These are phyloP conservation scores for Sebastes glaucus DNA, from an alignment of 2,797 vertebrate genomes.

Conservation along the genomic window DNA sequence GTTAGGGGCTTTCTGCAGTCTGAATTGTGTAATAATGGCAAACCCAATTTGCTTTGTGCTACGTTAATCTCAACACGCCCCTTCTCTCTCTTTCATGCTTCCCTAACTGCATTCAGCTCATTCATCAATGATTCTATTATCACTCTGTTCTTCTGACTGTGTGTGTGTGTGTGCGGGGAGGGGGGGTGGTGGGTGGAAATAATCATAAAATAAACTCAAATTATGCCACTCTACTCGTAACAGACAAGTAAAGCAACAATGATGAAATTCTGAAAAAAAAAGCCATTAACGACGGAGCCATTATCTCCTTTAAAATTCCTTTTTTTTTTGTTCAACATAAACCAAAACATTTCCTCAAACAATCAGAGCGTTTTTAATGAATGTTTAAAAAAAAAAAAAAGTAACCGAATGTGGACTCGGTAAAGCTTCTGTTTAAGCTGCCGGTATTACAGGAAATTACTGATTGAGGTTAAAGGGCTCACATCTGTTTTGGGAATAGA, in stretches of 20 bases:
- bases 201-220: conserved; percentile 65
- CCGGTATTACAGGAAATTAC: conserved; percentile 27
- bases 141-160: conserved; percentile 57
- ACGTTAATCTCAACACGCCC: conserved; percentile 80
- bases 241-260: conserved; percentile 58
- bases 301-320: conserved; percentile 61
- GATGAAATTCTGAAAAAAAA: conserved; percentile 42
- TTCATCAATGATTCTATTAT: conserved; percentile 83
- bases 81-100: conserved; percentile 78
- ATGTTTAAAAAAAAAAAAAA: background rate
- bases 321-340: conserved; percentile 58
- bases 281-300: conserved; percentile 52
- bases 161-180: conserved; percentile 21
- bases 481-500: conserved; percentile 45
- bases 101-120: conserved; percentile 75
- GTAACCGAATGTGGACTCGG: background rate
- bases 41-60: conserved; percentile 84
- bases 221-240: conserved; percentile 55
- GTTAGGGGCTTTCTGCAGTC: conserved; percentile 77
- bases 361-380: conserved; percentile 53
- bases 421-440: conserved; percentile 38
- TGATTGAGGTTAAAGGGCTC: conserved; percentile 56
- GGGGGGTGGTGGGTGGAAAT: background rate
- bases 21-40: conserved; percentile 82
- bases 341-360: conserved; percentile 62